These are phyloP conservation scores for Dysidea cf. avara DNA, from an alignment of 37 sponge, comb jelly and placozoan species.

Conservation along the genomic window DNA sequence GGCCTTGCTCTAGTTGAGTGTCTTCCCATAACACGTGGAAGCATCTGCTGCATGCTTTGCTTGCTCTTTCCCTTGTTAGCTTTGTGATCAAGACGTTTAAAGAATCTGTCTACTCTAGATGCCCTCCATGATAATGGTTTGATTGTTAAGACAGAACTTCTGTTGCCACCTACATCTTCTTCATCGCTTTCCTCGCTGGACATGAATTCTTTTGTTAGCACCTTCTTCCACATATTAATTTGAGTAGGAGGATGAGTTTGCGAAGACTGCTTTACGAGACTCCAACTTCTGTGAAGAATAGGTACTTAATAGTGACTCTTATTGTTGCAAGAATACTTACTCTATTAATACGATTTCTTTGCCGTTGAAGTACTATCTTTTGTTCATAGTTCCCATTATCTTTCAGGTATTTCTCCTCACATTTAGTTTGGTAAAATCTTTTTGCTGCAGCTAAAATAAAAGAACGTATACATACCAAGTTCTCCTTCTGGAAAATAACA, in stretches of 20 bases:
- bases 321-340: background rate
- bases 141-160: background rate
- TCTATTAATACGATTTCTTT: background rate
- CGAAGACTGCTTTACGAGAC: slow-evolving; percentile 1
- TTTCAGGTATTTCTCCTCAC: background rate
- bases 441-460: slow-evolving; percentile 1
- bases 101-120: background rate
- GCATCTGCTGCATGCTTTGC: slow-evolving; percentile 8
- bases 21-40: slow-evolving; percentile 5
- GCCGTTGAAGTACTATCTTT: background rate
- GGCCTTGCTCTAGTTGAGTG: background rate
- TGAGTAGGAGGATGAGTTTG: slow-evolving; percentile 2
- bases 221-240: slow-evolving; percentile 5
- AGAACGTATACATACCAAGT: too few species aligned
- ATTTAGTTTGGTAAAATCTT: slow-evolving; percentile 10
- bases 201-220: slow-evolving; percentile 1
- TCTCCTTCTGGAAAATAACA: too few species aligned
- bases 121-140: slow-evolving; percentile 9
- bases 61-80: background rate
- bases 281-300: slow-evolving; percentile 7
- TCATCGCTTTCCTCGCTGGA: slow-evolving; percentile 16
- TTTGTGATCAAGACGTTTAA: slow-evolving; percentile 1
- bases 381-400: background rate
- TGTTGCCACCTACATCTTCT: background rate
- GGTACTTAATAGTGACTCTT: background rate